Percentiles rank a stretch among this genome's conserved stretches.
phyloP scores from a whole-genome alignment of 2,113 vertebrate genomes.

The Spermophilus dauricus region DNA sequence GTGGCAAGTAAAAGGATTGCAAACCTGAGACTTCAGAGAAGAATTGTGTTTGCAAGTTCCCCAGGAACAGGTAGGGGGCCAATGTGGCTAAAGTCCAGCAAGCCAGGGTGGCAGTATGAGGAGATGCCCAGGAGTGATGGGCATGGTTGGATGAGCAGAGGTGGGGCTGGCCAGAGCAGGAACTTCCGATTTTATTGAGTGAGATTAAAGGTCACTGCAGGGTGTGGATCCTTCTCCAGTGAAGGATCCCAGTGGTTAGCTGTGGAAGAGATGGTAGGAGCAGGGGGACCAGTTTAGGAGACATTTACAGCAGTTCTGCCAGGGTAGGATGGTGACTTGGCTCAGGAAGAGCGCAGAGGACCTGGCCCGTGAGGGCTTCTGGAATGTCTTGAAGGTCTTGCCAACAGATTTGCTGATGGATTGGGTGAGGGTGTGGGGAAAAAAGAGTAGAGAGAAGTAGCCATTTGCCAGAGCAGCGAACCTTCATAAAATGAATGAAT shows the following conservation, averaged over 20 bases:
- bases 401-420: not conserved
- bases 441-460: not conserved
- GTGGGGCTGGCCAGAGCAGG: not conserved
- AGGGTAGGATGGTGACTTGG: not conserved
- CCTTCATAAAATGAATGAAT: not conserved
- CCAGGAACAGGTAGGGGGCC: not conserved
- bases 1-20: not conserved
- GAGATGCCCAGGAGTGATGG: too few species aligned
- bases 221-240: too few species aligned
- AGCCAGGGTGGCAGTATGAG: not conserved
- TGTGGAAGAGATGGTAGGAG: not conserved
- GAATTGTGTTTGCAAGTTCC: not conserved
- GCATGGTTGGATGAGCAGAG: too few species aligned
- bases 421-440: not conserved
- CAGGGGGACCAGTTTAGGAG: not conserved
- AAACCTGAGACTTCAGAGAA: not conserved
- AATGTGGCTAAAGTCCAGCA: not conserved
- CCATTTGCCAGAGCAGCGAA: not conserved
- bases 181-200: not conserved
- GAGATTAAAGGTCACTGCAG: not conserved
- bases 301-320: not conserved
- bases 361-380: not conserved
- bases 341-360: not conserved
- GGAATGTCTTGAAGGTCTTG: not conserved
- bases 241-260: not conserved